Percentiles rank a stretch among this genome's conserved stretches.
Evolutionary conservation across 2,113 vertebrate species (phyloP).

Genomic region (Sminthopsis crassicaudata): DNA sequence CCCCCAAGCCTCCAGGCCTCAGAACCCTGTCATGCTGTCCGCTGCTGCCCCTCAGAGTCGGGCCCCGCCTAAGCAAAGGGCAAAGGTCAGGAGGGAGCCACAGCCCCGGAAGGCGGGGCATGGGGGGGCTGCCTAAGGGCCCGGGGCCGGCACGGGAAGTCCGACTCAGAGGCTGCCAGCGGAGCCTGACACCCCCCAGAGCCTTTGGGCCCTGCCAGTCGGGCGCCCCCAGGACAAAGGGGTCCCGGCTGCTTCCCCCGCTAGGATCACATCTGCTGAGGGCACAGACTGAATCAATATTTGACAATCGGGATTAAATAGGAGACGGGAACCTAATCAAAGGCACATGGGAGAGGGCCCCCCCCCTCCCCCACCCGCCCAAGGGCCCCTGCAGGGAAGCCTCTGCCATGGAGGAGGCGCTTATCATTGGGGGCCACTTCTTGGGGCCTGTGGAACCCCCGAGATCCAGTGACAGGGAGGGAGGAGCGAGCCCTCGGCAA

Average conservation of each 20-base stretch:
- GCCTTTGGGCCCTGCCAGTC: neutral
- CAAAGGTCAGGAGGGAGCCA: neutral
- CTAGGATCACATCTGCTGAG: constrained; percentile 73
- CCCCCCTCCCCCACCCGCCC: neutral
- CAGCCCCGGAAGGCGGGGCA: too few species aligned
- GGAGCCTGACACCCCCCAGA: neutral
- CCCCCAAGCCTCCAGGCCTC: neutral
- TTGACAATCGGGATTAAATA: constrained; percentile 77
- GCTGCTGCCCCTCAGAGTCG: neutral
- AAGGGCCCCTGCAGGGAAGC: neutral
- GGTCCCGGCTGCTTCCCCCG: constrained; percentile 69
- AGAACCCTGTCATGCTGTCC: neutral
- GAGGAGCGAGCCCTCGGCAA: accelerated
- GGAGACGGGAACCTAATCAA: constrained; percentile 65
- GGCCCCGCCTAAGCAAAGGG: neutral
- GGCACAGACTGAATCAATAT: constrained; percentile 74
- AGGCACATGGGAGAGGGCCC: constrained; percentile 65
- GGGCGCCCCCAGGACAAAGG: constrained; percentile 49
- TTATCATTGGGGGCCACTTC: neutral
- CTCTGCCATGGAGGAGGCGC: too few species aligned
- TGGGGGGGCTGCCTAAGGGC: too few species aligned
- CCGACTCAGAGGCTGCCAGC: neutral
- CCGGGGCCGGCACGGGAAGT: too few species aligned
- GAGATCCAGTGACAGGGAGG: neutral
- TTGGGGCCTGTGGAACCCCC: neutral